Evolutionary conservation across 2,888 invertebrate genomes (phyloP).

Genomic region (Cephus pulcher): DNA sequence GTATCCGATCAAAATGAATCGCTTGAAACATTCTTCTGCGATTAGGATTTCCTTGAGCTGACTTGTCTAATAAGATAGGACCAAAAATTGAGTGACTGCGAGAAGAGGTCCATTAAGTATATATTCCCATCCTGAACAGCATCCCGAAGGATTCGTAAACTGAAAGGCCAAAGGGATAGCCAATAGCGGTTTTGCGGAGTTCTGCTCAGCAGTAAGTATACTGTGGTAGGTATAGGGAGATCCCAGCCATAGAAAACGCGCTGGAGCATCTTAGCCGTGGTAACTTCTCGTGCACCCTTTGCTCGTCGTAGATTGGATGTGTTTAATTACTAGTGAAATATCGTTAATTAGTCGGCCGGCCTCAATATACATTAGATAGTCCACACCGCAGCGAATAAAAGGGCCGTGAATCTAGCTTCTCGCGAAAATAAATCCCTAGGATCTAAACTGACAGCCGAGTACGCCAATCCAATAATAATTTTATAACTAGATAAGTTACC

Average conservation of each 20-base stretch:
- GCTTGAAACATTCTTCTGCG: background rate
- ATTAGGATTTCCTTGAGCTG: background rate
- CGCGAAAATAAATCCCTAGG: background rate
- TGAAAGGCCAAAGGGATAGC: constrained; percentile 44
- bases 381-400: background rate
- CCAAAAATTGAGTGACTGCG: background rate
- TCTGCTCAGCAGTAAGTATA: constrained; percentile 16
- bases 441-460: background rate
- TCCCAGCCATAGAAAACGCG: constrained; percentile 58
- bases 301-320: constrained; percentile 50
- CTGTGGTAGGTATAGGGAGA: constrained; percentile 24
- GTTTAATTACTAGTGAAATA: constrained; percentile 65
- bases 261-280: constrained; percentile 47
- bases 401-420: background rate
- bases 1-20: background rate
- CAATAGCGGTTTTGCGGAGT: constrained; percentile 50
- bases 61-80: background rate
- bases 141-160: constrained; percentile 5
- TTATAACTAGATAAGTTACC: background rate
- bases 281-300: constrained; percentile 40
- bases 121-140: background rate
- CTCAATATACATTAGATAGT: constrained; percentile 17
- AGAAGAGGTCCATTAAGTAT: background rate
- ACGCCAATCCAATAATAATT: background rate
- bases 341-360: constrained; percentile 61